phyloP scores from a whole-genome alignment of 2,888 invertebrate species.

The Dryobota labecula region DNA sequence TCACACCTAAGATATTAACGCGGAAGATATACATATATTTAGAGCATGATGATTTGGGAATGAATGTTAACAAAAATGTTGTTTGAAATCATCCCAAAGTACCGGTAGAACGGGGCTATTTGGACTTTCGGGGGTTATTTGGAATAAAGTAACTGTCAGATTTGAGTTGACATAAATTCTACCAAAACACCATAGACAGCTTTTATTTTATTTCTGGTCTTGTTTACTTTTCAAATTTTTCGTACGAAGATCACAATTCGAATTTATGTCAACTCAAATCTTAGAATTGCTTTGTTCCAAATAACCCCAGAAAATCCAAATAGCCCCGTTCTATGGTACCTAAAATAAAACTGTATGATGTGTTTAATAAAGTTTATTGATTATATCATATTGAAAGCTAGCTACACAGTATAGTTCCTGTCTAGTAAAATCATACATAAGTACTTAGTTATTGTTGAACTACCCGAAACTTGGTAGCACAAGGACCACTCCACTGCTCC shows the following conservation, averaged over 20 bases:
- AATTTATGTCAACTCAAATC: too few relatives aligned
- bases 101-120: too few relatives aligned
- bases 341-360: not conserved
- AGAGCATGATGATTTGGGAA: not conserved
- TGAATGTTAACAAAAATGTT: not conserved
- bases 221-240: too few relatives aligned
- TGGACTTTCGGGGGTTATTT: too few relatives aligned
- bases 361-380: not conserved
- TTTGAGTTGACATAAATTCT: too few relatives aligned
- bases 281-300: too few relatives aligned
- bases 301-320: too few relatives aligned
- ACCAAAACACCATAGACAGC: too few relatives aligned
- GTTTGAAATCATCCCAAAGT: not conserved
- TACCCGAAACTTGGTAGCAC: not conserved
- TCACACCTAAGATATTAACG: slow-evolving; percentile 16
- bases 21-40: not conserved
- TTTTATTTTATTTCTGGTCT: too few relatives aligned
- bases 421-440: not conserved
- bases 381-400: not conserved
- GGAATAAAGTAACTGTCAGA: too few relatives aligned
- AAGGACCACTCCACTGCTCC: slow-evolving; percentile 26
- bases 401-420: not conserved
- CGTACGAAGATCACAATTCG: too few relatives aligned
- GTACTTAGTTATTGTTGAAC: not conserved
- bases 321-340: too few relatives aligned